phyloP scores from a whole-genome alignment of 2,113 vertebrate species.

The Balaeniceps rex region DNA sequence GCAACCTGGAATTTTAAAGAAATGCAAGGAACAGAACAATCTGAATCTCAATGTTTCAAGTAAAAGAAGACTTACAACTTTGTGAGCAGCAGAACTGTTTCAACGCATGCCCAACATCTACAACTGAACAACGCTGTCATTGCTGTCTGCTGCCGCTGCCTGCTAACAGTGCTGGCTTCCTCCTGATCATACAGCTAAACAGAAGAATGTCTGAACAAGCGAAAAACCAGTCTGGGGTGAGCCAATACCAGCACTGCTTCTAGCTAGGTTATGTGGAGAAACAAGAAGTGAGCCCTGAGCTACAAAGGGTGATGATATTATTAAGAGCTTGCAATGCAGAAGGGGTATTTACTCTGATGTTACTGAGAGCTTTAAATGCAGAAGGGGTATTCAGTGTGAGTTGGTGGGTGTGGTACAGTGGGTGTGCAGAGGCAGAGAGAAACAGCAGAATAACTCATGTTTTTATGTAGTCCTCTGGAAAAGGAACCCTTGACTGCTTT shows the following conservation, averaged over 20 bases:
- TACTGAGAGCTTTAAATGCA: neutral
- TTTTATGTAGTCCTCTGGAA: neutral
- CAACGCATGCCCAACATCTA: neutral
- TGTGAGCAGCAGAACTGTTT: neutral
- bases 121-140: fast-evolving
- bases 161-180: neutral
- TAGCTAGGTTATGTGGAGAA: fast-evolving
- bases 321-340: neutral
- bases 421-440: neutral
- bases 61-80: neutral
- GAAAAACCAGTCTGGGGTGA: neutral
- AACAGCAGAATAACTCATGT: neutral
- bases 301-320: neutral
- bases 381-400: neutral
- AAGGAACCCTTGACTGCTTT: neutral
- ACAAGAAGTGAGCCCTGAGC: neutral
- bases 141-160: no score
- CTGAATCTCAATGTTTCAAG: neutral
- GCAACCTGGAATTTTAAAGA: neutral
- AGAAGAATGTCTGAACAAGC: neutral
- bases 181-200: neutral
- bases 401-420: neutral
- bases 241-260: neutral
- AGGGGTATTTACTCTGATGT: neutral
- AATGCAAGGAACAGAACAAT: neutral